These are phyloP conservation scores for Chrysochloris asiatica DNA, from an alignment of 2,113 vertebrate species.

Conservation along the genomic window DNA sequence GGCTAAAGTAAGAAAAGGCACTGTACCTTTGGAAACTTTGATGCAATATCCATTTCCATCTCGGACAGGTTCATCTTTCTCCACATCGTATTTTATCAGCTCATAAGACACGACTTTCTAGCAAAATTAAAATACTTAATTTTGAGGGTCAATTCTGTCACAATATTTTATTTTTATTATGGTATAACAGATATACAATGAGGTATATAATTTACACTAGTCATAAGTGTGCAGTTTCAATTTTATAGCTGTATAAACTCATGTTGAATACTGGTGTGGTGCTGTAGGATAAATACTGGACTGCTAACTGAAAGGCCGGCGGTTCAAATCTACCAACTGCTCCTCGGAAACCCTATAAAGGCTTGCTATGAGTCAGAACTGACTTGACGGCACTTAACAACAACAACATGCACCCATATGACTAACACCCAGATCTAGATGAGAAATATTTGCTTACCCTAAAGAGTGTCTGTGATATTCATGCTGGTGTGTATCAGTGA, in stretches of 20 bases:
- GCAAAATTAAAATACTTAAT: slow-evolving; percentile 58
- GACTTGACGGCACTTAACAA: too few relatives aligned
- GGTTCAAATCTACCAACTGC: too few relatives aligned
- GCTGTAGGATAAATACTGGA: too few relatives aligned
- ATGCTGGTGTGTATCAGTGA: background rate
- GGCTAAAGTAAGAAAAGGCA: background rate
- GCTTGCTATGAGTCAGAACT: too few relatives aligned
- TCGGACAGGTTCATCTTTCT: slow-evolving; percentile 88
- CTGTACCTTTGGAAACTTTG: slow-evolving; percentile 87
- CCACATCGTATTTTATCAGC: slow-evolving; percentile 90
- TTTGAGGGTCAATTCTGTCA: background rate
- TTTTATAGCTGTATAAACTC: background rate
- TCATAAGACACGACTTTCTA: slow-evolving; percentile 83
- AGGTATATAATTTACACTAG: background rate
- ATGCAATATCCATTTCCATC: slow-evolving; percentile 88
- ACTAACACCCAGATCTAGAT: background rate
- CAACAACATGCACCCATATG: too few relatives aligned
- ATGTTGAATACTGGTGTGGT: too few relatives aligned
- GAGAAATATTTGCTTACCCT: background rate
- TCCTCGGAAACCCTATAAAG: too few relatives aligned
- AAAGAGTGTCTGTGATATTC: background rate
- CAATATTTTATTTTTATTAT: background rate
- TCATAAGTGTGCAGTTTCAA: background rate
- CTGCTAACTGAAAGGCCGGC: too few relatives aligned
- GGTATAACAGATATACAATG: background rate